Conservation (phyloP, 2,797 vertebrate species). For the Pangasius djambal region DNA sequence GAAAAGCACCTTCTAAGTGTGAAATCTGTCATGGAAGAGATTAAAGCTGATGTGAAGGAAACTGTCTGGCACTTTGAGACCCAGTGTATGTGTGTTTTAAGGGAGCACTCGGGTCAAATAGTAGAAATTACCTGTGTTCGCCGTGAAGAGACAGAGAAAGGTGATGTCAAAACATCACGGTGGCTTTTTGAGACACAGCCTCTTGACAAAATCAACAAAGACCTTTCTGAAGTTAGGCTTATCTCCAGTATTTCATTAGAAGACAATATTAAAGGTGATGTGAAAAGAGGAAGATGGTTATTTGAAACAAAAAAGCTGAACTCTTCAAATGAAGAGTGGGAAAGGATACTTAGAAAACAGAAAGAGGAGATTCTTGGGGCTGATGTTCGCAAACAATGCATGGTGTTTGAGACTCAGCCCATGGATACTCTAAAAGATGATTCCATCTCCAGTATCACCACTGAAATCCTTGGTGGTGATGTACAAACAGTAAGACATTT, state of each 20-base stretch:
- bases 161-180: conserved; percentile 80
- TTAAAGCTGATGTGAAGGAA: conserved; percentile 83
- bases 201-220: conserved; percentile 77
- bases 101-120: conserved; percentile 83
- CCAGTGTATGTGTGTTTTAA: conserved; percentile 84
- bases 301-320: conserved; percentile 86
- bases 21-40: conserved; percentile 84
- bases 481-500: conserved; percentile 85
- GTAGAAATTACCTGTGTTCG: conserved; percentile 84
- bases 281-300: conserved; percentile 80
- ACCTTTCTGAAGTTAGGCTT: conserved; percentile 77
- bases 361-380: conserved; percentile 81
- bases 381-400: conserved; percentile 87
- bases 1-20: conserved; percentile 81
- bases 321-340: conserved; percentile 78
- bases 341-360: conserved; percentile 66
- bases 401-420: conserved; percentile 89
- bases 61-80: conserved; percentile 86
- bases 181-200: conserved; percentile 87
- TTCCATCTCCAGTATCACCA: conserved; percentile 70
- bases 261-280: conserved; percentile 77
- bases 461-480: conserved; percentile 86
- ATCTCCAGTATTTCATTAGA: conserved; percentile 84
- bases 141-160: conserved; percentile 84
- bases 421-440: conserved; percentile 85